A percentile compares a stretch with the other conserved stretches of the same genome.
Conservation (phyloP, 1,140 invertebrate genomes). For the Drosophila burlai region DNA sequence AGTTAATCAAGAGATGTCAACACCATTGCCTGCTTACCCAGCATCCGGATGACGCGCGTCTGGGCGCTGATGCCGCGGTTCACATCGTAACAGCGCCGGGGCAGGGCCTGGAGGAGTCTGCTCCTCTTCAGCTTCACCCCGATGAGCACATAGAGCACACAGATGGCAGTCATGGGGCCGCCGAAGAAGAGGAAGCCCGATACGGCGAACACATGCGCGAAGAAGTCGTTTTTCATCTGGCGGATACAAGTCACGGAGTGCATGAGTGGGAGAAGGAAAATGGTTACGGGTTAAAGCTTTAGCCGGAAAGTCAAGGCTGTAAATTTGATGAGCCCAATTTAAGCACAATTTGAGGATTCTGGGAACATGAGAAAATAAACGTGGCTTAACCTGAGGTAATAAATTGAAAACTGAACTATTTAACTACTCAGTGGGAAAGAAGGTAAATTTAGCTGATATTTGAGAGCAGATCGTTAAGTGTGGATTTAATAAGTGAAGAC, state of each 20-base stretch:
- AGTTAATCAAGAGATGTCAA: not conserved
- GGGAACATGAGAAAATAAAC: not conserved
- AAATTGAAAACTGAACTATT: not conserved
- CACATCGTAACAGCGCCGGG: conserved; percentile 69
- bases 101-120: conserved; percentile 75
- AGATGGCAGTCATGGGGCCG: conserved; percentile 94
- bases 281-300: conserved; percentile 8
- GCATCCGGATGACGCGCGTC: conserved; percentile 89
- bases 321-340: conserved; percentile 36
- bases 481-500: not conserved
- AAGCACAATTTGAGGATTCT: not conserved
- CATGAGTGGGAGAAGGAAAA: not conserved
- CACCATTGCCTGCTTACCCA: conserved; percentile 86
- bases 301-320: conserved; percentile 6
- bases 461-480: not conserved
- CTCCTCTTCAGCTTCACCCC: conserved; percentile 89
- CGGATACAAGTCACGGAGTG: conserved; percentile 23
- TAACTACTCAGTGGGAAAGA: not conserved
- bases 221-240: conserved; percentile 87
- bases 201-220: conserved; percentile 92
- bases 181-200: conserved; percentile 95
- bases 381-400: not conserved
- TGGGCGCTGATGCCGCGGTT: conserved; percentile 86
- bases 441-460: not conserved
- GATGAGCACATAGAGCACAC: conserved; percentile 93